phyloP scores from a whole-genome alignment of 1,140 invertebrate species.

The Calycopis cecrops region DNA sequence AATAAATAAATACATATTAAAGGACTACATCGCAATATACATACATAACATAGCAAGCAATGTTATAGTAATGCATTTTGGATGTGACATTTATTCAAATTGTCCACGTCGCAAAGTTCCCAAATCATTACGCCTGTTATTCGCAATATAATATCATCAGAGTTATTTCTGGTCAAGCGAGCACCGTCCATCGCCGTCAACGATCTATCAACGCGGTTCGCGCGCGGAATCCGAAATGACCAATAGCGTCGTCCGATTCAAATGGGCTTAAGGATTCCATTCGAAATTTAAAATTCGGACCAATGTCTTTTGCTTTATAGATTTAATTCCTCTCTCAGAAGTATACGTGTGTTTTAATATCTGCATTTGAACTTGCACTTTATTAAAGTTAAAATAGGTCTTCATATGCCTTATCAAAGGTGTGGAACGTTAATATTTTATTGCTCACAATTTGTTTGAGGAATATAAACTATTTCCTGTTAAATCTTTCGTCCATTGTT shows the following conservation, averaged over 20 bases:
- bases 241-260: conserved; percentile 49
- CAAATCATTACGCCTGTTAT: conserved; percentile 1
- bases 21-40: no score
- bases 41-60: no score
- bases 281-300: conserved; percentile 61
- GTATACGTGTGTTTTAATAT: conserved; percentile 9
- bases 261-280: conserved; percentile 48
- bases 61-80: no score
- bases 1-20: no score
- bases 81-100: no score
- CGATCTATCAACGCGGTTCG: conserved; percentile 62
- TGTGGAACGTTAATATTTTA: conserved; percentile 43
- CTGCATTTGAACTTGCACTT: conserved; percentile 24
- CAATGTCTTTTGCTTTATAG: conserved; percentile 53
- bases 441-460: conserved; percentile 56
- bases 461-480: conserved; percentile 74
- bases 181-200: conserved; percentile 42
- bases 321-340: conserved; percentile 40
- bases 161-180: conserved; percentile 58
- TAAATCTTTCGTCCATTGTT: conserved; percentile 62
- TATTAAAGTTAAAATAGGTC: conserved; percentile 21
- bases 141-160: conserved; percentile 30
- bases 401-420: conserved; percentile 18
- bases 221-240: conserved; percentile 64
- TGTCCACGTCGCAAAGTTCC: neutral